phyloP scores from a whole-genome alignment of 2,113 vertebrate genomes.

The Rhodinocichla rosea region DNA sequence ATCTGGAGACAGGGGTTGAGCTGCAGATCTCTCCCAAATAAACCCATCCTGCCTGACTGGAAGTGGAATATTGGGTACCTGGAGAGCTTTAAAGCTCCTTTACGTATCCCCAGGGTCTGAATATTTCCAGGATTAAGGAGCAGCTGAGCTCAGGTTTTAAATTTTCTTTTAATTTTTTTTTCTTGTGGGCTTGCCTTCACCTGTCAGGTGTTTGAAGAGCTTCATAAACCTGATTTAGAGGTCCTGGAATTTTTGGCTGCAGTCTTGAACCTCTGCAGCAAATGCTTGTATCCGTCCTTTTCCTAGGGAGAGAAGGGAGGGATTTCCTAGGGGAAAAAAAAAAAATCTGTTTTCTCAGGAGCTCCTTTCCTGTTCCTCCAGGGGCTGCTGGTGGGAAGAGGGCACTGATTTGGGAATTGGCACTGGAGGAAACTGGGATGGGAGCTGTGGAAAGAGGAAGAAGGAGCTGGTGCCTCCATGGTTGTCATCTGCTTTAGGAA shows the following conservation, averaged over 20 bases:
- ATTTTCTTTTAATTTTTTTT: background rate
- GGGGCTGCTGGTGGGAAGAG: background rate
- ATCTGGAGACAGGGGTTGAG: background rate
- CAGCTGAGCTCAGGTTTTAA: background rate
- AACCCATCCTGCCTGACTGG: background rate
- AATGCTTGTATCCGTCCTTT: rapidly evolving
- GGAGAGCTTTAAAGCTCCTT: background rate
- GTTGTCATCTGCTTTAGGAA: background rate
- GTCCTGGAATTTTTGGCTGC: background rate
- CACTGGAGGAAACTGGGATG: rapidly evolving
- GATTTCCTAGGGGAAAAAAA: background rate
- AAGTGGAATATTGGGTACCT: background rate
- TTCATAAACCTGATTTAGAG: background rate
- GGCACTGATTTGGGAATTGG: background rate
- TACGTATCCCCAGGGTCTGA: background rate
- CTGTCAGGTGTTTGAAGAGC: background rate
- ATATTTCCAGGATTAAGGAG: background rate
- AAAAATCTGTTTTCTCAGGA: background rate
- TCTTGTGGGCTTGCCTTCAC: background rate
- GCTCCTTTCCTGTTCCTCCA: background rate
- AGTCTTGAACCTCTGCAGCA: background rate
- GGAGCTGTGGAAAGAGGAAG: background rate
- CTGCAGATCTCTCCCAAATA: background rate
- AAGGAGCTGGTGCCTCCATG: rapidly evolving
- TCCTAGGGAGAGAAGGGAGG: background rate